Percentiles rank a stretch among this genome's conserved stretches.
Conservation (phyloP, 2,797 vertebrate species). For the Knipowitschia caucasica region DNA sequence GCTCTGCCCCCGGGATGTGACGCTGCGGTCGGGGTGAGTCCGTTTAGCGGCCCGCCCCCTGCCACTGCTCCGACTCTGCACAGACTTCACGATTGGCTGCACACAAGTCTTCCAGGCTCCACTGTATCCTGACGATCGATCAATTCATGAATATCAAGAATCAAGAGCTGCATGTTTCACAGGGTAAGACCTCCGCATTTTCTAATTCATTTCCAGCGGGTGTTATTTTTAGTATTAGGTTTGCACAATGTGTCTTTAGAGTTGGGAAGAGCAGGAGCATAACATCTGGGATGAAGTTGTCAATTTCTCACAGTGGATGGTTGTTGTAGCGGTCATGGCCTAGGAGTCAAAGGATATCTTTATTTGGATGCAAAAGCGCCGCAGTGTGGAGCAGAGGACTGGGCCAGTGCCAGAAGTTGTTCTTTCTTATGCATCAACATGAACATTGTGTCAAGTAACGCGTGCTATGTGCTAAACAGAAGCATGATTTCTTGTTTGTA, state of each 20-base stretch:
- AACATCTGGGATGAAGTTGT: constrained; percentile 37
- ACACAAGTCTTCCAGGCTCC: constrained; percentile 18
- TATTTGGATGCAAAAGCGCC: not conserved
- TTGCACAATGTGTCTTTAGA: not conserved
- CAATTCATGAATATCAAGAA: constrained; percentile 27
- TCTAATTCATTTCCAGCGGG: not conserved
- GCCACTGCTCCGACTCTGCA: constrained; percentile 21
- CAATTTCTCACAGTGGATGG: constrained; percentile 23
- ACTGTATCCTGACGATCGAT: constrained; percentile 21
- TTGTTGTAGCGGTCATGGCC: constrained; percentile 23
- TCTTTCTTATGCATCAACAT: constrained; percentile 8
- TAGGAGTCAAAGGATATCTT: not conserved
- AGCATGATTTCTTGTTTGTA: not conserved
- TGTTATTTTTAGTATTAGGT: not conserved
- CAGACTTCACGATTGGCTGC: constrained; percentile 38
- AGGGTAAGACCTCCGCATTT: constrained; percentile 33
- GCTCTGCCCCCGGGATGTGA: constrained; percentile 7
- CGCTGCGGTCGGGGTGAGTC: constrained; percentile 28
- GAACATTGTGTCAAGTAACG: not conserved
- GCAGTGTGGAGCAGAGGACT: constrained; percentile 7
- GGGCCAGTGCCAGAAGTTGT: constrained; percentile 21
- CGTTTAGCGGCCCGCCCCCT: constrained; percentile 20
- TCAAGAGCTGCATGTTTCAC: not conserved
- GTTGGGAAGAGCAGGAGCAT: constrained; percentile 7
- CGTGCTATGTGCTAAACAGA: not conserved